Evolutionary conservation across 2,888 invertebrate species (phyloP), one percentile per base, ranked within the genome.

Genomic region (Sericinus montela): DNA sequence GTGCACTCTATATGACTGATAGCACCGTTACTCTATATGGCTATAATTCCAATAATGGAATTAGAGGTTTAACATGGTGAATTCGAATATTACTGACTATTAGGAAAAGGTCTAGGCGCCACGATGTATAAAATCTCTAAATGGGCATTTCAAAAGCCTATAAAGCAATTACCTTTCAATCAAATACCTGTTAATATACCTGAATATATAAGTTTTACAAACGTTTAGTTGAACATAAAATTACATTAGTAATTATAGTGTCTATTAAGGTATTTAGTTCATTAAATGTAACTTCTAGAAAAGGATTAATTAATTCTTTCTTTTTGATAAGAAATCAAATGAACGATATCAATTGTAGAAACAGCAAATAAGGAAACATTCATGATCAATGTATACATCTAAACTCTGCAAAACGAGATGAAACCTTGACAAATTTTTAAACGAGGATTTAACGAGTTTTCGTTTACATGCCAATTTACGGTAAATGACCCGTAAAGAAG

Each of bases 101-200:
- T 72, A 77, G 66, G 69, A 56, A 65, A 67, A 76, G 72, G 69
- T 65, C 60, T 58, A 67, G 80, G 81, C 80, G 82, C 81, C 80
- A 70, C 60, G 54, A 36, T 36, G 28, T 29, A 41, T 47, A 36
- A 47, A 29, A 35, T 36, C 14, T 34, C 41, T 14, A 35, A n/a
- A 41, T 29, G 35, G 35, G 7, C 15, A 7, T 35, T 41, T 39
- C 28, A 11, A 32, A 28, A 34, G 15, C 34, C 25, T 19, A 35
- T 49, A 44, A 49, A 44, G 40, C 44, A 38, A 49, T 44, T 44
- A 44, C 29, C 39, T 34, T 39, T 49, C 38, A 35, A 49, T 39
- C 34, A 28, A 28, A 14, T 8, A 25, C 7, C 8, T 25, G 8
- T 4, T 25, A 25, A 25, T n/a, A 25, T 8, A 25, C 8, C 1